Evolutionary conservation across 2,797 vertebrate species (phyloP), one percentile per base, ranked within the genome.

Genomic region (Emydoidea blandingii): DNA sequence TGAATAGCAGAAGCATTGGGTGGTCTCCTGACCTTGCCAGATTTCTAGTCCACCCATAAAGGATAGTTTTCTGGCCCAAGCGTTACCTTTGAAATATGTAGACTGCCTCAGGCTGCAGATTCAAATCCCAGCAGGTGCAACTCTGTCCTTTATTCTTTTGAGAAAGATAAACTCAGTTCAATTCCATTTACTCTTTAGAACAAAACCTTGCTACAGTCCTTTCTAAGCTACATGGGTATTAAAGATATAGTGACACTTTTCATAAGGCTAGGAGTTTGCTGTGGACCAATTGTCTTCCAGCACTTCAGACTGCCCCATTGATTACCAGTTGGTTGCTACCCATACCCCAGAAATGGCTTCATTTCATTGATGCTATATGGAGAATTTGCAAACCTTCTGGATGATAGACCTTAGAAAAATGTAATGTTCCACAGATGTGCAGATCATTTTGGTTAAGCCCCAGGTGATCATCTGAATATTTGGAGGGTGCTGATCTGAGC

Each of bases 401-500:
- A 10, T 11, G 8, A 68, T 21, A 21, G 62, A 65, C 59, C 15
- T 62, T 34, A n/a, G 62, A 68, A 68, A 68, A 72, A 37, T 37
- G n/a, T 37, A 12, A 37, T 10, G 5, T 72, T 72, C n/a, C 65
- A 37, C 19, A 72, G 34, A 72, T 37, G 65, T 23, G 9, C 10
- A 2, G 18, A 41, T 72, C 18, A 72, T 72, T 72, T 23, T 37
- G 65, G 18, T 21, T 87, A 78, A 85, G 87, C 50, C 91, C 93
- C 49, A 44, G 85, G 88, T 87, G 91, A 94, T 96, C 95, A 89
- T 92, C 91, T 53, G 94, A 96, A 96, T 95, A 91, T 87, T 76
- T 95, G 88, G 87, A 90, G 88, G 92, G 92, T 84, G 94, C 85
- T 94, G 96, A 92, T 96, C 86, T 96, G 94, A 92, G 72, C 79